Evolutionary conservation across 2,797 vertebrate species (phyloP).

Genomic region (Crenuchus spilurus): DNA sequence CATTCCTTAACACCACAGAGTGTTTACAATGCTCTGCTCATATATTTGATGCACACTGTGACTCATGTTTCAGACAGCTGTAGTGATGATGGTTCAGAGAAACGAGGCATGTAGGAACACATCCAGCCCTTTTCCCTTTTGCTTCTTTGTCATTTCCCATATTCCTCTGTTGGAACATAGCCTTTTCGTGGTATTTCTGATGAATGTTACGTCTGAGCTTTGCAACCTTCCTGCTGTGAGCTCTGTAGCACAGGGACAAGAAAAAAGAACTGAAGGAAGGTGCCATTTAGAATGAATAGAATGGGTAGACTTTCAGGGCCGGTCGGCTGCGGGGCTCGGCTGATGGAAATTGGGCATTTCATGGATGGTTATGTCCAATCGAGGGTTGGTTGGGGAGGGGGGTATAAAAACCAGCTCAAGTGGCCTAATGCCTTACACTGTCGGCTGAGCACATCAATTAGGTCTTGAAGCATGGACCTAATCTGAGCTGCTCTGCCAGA

Average conservation of each 20-base stretch:
- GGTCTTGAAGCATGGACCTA: constrained; percentile 21
- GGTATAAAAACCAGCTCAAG: constrained; percentile 23
- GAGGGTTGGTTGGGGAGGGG: not conserved
- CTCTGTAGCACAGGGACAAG: not conserved
- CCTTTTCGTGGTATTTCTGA: not conserved
- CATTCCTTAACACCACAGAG: constrained; percentile 15
- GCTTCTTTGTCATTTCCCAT: not conserved
- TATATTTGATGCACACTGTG: constrained; percentile 22
- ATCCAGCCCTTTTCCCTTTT: not conserved
- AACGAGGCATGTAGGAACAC: constrained; percentile 20
- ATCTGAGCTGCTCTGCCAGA: constrained; percentile 32
- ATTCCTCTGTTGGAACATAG: not conserved
- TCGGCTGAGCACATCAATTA: constrained; percentile 37
- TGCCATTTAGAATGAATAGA: constrained; percentile 4
- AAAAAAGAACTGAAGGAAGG: not conserved
- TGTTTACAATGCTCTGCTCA: constrained; percentile 2
- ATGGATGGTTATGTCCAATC: constrained; percentile 50
- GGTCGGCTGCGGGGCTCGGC: not conserved
- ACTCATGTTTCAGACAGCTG: constrained; percentile 42
- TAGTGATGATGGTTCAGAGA: not conserved
- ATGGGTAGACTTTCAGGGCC: not conserved
- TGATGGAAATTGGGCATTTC: constrained; percentile 48
- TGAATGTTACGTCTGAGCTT: not conserved
- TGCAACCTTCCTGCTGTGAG: not conserved
- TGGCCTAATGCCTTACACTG: constrained; percentile 29